Conservation (phyloP, 2,113 vertebrate species). For the Pygathrix nemaeus region DNA sequence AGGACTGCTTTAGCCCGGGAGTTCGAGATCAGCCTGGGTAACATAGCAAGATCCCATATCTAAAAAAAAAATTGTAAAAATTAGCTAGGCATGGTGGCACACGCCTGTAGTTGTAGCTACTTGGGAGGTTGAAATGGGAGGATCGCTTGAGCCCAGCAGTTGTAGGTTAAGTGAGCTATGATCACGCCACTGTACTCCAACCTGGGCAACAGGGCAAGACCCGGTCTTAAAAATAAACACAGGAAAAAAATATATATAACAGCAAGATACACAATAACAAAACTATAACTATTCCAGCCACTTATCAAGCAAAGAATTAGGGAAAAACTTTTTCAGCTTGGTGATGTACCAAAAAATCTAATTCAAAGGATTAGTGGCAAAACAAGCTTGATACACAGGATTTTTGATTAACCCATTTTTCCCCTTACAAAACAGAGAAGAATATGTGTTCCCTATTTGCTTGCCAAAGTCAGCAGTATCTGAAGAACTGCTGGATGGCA, state of each 20-base stretch:
- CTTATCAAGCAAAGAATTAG: neutral
- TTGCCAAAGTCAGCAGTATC: neutral
- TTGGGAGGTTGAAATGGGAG: neutral
- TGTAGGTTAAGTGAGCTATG: neutral
- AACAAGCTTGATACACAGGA: neutral
- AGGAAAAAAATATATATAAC: conserved; percentile 12
- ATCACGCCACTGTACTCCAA: neutral
- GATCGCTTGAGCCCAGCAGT: neutral
- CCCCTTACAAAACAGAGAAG: neutral
- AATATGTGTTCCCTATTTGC: neutral
- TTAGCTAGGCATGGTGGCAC: no score
- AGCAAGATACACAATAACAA: neutral
- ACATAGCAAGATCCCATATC: neutral
- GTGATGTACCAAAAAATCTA: neutral
- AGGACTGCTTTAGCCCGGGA: neutral
- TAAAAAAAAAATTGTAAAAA: neutral
- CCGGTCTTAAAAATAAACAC: neutral
- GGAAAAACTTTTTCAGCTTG: neutral
- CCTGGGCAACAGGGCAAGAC: neutral
- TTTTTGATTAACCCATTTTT: conserved; percentile 13
- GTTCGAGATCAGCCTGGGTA: neutral
- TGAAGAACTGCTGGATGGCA: neutral
- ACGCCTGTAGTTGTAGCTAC: no score
- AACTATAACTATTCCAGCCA: neutral
- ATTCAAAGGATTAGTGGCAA: neutral